Evolutionary conservation across 2,888 invertebrate genomes (phyloP), one percentile per base, ranked within the genome.

Genomic region (Drosophila macrospina): DNA sequence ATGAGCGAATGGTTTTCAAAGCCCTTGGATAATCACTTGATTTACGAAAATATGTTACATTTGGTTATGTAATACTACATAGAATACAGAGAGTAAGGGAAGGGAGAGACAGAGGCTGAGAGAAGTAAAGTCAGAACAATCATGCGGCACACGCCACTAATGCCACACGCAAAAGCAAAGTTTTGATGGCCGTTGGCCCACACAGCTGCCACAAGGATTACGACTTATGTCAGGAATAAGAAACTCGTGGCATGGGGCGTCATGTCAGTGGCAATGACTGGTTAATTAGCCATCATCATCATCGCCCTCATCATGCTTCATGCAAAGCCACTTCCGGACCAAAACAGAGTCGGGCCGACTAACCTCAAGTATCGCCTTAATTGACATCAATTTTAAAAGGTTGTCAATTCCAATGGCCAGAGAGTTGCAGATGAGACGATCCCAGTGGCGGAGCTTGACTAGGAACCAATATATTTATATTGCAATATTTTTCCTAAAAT

Each of bases 401-500:
- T 39, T 69, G 56, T 57, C 47, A 41, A 13, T 24, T 28, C 34
- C 37, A n/a, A 8, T 28, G 10, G 15, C n/a, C n/a, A n/a, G n/a
- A n/a, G n/a, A n/a, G n/a, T n/a, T n/a, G n/a, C 7, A 10, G 10
- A 16, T 42, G 20, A 15, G n/a, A n/a, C 1, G 7, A 2, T 45
- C 10, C 5, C 26, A 10, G 10, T n/a, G 32, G 15, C 7, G 4
- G 20, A 32, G 32, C 6, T 6, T 10, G 20, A 11, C 20, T 16
- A 20, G 26, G 26, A 4, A 5, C 6, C 26, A 5, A 6, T 26
- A 3, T 1, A 5, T 26, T 26, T 26, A 1, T 26, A 1, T 5
- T 4, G 56, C 76, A 73, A 76, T 76, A 76, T 76, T 62, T 66
- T 50, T 69, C 69, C 76, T 73, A 62, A 72, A 75, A 62, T 63